Evolutionary conservation across 2,888 invertebrate genomes (phyloP).

Genomic region (Pristionchus fissidentatus): DNA sequence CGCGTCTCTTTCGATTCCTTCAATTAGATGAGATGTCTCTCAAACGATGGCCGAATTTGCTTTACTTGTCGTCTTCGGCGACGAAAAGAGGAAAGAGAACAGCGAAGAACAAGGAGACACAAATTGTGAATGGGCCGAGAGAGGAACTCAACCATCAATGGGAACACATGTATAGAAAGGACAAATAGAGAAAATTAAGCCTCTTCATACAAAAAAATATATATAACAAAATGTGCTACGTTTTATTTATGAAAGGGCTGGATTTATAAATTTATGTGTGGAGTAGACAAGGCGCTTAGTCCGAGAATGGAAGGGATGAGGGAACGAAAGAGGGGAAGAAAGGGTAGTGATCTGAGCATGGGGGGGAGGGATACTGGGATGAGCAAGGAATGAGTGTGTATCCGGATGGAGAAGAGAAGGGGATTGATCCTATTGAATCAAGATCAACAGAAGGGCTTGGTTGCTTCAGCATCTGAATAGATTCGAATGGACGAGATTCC

Average conservation of each 20-base stretch:
- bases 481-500: constrained; percentile 62
- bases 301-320: not conserved
- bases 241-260: constrained; percentile 45
- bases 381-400: constrained; percentile 29
- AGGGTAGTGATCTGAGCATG: not conserved
- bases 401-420: constrained; percentile 28
- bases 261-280: constrained; percentile 25
- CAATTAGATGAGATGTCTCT: constrained; percentile 34
- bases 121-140: constrained; percentile 18
- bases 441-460: constrained; percentile 57
- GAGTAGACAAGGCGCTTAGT: not conserved
- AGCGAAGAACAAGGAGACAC: not conserved
- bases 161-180: no score
- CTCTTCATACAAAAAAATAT: no score
- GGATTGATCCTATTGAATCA: constrained; percentile 25
- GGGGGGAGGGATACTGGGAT: not conserved
- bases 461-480: constrained; percentile 59
- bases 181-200: no score
- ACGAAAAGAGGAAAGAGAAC: not conserved
- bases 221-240: no score
- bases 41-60: not conserved
- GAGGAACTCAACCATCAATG: not conserved
- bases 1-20: constrained; percentile 19
- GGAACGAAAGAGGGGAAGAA: not conserved
- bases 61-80: not conserved